Evolutionary conservation across 2,797 vertebrate species (phyloP).

Genomic region (Sciaenops ocellatus): DNA sequence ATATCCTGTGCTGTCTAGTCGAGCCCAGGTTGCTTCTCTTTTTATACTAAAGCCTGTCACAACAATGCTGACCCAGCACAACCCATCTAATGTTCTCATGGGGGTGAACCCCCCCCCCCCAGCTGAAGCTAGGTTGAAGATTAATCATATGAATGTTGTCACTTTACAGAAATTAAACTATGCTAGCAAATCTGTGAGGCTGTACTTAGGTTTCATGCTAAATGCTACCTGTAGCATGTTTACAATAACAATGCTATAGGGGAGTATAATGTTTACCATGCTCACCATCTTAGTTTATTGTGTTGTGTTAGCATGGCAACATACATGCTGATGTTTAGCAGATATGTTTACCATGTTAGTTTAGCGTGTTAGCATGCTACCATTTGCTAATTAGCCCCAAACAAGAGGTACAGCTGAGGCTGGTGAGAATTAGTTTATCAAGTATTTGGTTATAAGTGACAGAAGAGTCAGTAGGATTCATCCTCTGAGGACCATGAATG

Average conservation of each 20-base stretch:
- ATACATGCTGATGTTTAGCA: neutral
- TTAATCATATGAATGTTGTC: conserved; percentile 50
- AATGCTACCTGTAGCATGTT: neutral
- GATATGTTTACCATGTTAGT: neutral
- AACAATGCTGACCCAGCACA: conserved; percentile 73
- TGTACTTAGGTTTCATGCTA: neutral
- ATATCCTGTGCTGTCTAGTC: conserved; percentile 79
- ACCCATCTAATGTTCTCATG: conserved; percentile 49
- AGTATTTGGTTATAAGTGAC: neutral
- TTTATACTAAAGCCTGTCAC: conserved; percentile 72
- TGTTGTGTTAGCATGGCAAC: neutral
- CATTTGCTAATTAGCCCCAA: neutral
- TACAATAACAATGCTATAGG: neutral
- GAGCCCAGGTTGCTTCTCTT: conserved; percentile 72
- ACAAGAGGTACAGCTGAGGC: neutral
- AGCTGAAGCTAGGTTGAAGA: conserved; percentile 42
- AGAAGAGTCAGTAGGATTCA: neutral
- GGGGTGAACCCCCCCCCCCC: neutral
- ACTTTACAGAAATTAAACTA: conserved; percentile 20
- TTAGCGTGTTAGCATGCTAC: neutral
- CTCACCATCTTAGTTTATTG: neutral
- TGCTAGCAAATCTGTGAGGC: neutral
- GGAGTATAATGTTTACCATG: neutral
- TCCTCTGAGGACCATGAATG: neutral
- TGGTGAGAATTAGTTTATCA: neutral